Evolutionary conservation across 2,888 invertebrate species (phyloP).

Genomic region (Dastarcus helophoroides): DNA sequence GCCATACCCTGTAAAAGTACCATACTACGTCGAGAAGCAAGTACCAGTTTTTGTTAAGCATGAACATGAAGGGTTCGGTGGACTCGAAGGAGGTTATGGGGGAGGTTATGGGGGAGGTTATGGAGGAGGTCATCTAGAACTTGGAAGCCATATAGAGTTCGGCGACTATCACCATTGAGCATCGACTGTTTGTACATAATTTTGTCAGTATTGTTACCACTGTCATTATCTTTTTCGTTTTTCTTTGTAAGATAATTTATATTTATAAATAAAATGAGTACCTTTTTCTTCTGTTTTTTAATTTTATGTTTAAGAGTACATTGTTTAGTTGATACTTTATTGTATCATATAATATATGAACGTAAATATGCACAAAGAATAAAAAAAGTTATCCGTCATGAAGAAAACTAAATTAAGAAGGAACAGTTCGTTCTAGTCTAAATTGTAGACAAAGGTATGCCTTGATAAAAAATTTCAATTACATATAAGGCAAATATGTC

Average conservation of each 20-base stretch:
- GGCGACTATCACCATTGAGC: slow-evolving; percentile 17
- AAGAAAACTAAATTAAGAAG: no score
- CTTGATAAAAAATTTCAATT: no score
- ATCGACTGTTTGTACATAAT: slow-evolving; percentile 16
- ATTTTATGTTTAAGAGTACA: neutral
- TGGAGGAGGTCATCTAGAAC: slow-evolving; percentile 10
- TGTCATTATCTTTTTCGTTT: slow-evolving; percentile 14
- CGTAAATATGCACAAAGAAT: no score
- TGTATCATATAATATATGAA: no score
- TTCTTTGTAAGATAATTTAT: slow-evolving; percentile 18
- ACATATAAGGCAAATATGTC: no score
- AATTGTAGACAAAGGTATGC: no score
- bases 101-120: slow-evolving; percentile 15
- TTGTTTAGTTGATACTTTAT: no score
- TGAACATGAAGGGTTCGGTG: slow-evolving; percentile 19
- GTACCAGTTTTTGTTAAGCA: slow-evolving; percentile 33
- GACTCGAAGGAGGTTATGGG: slow-evolving; percentile 15
- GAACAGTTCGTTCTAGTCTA: no score
- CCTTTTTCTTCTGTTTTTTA: slow-evolving; percentile 9
- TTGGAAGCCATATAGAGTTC: no score
- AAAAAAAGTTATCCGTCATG: no score
- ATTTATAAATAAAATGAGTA: slow-evolving; percentile 18
- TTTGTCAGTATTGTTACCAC: slow-evolving; percentile 20
- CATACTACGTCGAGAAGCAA: slow-evolving; percentile 41
- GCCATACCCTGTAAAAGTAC: slow-evolving; percentile 36